Conservation (phyloP, 92 coral and sea anemone genomes). For the Micromussa lordhowensis region DNA sequence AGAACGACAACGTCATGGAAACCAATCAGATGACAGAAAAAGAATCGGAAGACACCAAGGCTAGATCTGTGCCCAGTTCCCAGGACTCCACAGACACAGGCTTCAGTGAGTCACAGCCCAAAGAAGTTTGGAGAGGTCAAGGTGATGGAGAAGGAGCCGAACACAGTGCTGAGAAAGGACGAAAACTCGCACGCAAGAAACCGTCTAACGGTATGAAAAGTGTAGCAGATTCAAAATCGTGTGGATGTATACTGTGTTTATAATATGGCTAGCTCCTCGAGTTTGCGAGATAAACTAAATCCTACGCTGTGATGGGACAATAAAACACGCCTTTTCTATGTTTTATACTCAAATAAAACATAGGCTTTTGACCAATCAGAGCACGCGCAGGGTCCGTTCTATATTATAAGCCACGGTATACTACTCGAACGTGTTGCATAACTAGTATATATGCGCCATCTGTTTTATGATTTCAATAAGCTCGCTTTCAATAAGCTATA, state of each 20-base stretch:
- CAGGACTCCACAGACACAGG: slow-evolving; percentile 52
- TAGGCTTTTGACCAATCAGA: no score
- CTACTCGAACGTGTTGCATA: no score
- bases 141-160: background rate
- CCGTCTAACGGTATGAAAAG: slow-evolving; percentile 7
- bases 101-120: slow-evolving; percentile 26
- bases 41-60: background rate
- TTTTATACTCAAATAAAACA: no score
- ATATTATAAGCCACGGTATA: no score
- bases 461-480: no score
- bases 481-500: no score
- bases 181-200: background rate
- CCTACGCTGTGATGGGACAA: no score
- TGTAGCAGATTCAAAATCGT: background rate
- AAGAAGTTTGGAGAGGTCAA: slow-evolving; percentile 1
- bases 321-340: no score
- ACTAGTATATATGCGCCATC: background rate
- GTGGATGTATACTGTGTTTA: background rate
- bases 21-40: background rate
- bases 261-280: background rate
- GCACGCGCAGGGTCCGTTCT: no score
- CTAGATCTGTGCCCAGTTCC: background rate
- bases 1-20: background rate
- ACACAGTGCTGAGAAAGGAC: background rate
- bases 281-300: no score